A percentile compares a stretch with the other conserved stretches of the same genome.
Evolutionary conservation across 2,888 invertebrate species (phyloP).

Genomic region (Aleiodes testaceus): DNA sequence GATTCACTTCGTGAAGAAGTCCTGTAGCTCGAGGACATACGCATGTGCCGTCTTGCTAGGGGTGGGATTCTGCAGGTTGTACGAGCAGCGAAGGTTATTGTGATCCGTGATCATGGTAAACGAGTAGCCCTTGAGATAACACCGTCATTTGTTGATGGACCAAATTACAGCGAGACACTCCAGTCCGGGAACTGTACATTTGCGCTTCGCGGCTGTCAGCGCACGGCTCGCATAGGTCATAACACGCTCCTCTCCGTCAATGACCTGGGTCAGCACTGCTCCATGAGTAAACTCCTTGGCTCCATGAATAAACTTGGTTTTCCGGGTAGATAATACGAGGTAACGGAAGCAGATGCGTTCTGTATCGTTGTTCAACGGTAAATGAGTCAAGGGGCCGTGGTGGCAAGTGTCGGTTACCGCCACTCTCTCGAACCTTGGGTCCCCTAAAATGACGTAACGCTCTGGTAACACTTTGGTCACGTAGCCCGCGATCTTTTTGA

Average conservation of each 20-base stretch:
- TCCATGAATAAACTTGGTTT: too few relatives aligned
- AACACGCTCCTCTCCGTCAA: conserved; percentile 25
- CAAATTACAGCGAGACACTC: conserved; percentile 37
- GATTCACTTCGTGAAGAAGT: neutral
- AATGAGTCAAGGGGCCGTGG: too few relatives aligned
- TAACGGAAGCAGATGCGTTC: too few relatives aligned
- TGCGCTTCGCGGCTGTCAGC: conserved; percentile 30
- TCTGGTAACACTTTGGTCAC: too few relatives aligned
- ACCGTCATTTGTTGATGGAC: conserved; percentile 27
- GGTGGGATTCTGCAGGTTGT: conserved; percentile 25
- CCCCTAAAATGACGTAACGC: too few relatives aligned
- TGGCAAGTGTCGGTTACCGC: too few relatives aligned
- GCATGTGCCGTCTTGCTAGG: neutral
- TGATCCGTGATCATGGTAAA: conserved; percentile 19
- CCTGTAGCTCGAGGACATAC: neutral
- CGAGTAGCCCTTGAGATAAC: neutral
- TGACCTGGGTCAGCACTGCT: conserved; percentile 34
- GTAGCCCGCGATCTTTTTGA: too few relatives aligned
- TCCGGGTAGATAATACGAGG: too few relatives aligned
- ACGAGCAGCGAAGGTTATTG: conserved; percentile 5
- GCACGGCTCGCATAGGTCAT: conserved; percentile 42
- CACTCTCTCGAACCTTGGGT: too few relatives aligned
- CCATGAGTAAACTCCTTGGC: too few relatives aligned
- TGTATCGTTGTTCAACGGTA: too few relatives aligned
- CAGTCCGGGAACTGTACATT: conserved; percentile 35